phyloP scores from a whole-genome alignment of 2,113 vertebrate species.

The Poecile atricapillus region DNA sequence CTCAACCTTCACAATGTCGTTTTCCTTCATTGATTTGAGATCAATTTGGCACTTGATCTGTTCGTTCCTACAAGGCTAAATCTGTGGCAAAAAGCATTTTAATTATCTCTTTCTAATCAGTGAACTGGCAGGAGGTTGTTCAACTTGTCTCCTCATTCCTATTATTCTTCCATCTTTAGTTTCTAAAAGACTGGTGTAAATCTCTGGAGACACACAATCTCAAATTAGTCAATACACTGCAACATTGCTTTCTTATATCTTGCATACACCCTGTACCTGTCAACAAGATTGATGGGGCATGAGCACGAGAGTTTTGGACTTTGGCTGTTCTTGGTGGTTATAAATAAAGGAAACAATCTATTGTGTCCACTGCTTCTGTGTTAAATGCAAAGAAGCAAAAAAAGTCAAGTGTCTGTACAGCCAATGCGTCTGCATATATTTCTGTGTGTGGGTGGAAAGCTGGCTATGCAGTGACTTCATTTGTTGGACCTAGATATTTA shows the following conservation, averaged over 20 bases:
- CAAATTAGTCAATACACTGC: conserved; percentile 22
- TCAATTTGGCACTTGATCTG: background rate
- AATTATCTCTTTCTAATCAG: conserved; percentile 52
- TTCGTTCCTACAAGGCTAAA: background rate
- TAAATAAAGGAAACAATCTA: conserved; percentile 9
- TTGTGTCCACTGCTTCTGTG: background rate
- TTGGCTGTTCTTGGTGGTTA: background rate
- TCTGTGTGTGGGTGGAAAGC: background rate
- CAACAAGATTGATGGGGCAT: conserved; percentile 19
- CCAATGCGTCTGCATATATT: background rate
- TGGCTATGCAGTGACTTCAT: background rate
- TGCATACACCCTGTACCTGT: background rate
- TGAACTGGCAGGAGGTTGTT: conserved; percentile 30
- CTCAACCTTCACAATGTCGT: background rate
- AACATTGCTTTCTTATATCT: conserved; percentile 20
- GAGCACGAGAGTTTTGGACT: background rate
- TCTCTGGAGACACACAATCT: background rate
- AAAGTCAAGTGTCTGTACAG: background rate
- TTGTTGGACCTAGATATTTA: background rate
- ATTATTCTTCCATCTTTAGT: conserved; percentile 34
- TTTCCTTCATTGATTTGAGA: conserved; percentile 25
- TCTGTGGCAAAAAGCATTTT: background rate
- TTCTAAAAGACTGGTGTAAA: background rate
- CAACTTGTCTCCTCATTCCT: conserved; percentile 20
- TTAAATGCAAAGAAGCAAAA: background rate